A percentile compares a stretch with the other conserved stretches of the same genome.
phyloP scores from a whole-genome alignment of 2,797 vertebrate genomes.

The Streptopelia turtur region DNA sequence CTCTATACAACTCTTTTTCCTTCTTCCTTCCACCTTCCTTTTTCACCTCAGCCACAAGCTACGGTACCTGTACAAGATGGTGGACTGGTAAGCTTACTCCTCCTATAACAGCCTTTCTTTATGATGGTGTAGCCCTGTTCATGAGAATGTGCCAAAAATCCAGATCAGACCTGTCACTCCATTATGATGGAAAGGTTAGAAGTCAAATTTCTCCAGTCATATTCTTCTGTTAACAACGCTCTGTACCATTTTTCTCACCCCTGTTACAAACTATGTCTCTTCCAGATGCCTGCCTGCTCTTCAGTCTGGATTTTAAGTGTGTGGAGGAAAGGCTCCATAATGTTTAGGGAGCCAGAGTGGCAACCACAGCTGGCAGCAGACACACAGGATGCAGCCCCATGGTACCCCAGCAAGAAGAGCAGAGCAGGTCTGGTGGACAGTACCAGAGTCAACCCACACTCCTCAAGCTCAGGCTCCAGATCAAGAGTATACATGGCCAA shows the following conservation, averaged over 20 bases:
- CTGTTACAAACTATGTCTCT: background rate
- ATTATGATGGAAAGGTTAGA: background rate
- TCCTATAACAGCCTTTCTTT: background rate
- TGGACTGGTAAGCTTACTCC: background rate
- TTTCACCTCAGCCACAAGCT: background rate
- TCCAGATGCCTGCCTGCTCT: background rate
- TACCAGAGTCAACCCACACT: background rate
- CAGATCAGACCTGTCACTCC: background rate
- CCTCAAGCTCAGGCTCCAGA: background rate
- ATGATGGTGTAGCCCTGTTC: background rate
- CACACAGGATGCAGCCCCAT: background rate
- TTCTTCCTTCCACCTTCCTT: rapidly evolving
- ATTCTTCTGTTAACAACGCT: background rate
- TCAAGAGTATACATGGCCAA: background rate
- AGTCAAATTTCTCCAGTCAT: background rate
- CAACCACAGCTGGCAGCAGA: background rate
- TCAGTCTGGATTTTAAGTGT: background rate
- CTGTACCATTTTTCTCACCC: background rate
- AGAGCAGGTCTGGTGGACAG: background rate
- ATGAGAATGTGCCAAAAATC: background rate
- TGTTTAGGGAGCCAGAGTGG: rapidly evolving
- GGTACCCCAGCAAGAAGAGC: background rate
- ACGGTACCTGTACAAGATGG: background rate
- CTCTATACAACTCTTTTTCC: rapidly evolving
- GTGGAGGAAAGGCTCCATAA: background rate